Percentiles rank a stretch among this genome's conserved stretches.
Evolutionary conservation across 2,797 vertebrate species (phyloP).

Genomic region (Peromyscus melanophrys): DNA sequence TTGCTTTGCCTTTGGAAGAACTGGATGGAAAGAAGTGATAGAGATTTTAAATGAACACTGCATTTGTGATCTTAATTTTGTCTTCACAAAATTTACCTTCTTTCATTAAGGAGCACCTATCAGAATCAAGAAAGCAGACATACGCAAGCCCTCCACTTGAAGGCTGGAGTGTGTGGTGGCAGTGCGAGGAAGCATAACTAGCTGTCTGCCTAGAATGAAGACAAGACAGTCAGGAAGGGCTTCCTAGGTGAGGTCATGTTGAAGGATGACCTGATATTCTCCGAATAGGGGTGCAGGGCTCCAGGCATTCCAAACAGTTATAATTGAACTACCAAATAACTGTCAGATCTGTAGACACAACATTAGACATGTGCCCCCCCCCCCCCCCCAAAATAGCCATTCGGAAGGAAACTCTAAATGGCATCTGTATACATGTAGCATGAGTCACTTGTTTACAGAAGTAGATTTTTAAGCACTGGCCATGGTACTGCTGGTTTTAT

Average conservation of each 20-base stretch:
- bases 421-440: neutral
- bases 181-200: neutral
- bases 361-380: neutral
- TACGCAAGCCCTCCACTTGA: neutral
- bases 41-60: constrained; percentile 49
- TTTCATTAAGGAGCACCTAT: constrained; percentile 51
- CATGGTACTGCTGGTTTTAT: neutral
- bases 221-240: neutral
- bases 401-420: neutral
- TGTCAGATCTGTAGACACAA: neutral
- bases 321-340: neutral
- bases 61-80: constrained; percentile 34
- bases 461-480: neutral
- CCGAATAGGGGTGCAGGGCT: neutral
- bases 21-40: neutral
- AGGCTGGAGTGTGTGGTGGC: neutral
- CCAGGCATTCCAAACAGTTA: neutral
- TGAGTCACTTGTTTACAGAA: neutral
- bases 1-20: constrained; percentile 48
- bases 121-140: neutral
- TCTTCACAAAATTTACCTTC: neutral
- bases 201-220: neutral
- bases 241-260: neutral
- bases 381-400: neutral
- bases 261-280: constrained; percentile 7